These are phyloP conservation scores for Physeter macrocephalus DNA, from an alignment of 2,113 vertebrate species.

Conservation along the genomic window DNA sequence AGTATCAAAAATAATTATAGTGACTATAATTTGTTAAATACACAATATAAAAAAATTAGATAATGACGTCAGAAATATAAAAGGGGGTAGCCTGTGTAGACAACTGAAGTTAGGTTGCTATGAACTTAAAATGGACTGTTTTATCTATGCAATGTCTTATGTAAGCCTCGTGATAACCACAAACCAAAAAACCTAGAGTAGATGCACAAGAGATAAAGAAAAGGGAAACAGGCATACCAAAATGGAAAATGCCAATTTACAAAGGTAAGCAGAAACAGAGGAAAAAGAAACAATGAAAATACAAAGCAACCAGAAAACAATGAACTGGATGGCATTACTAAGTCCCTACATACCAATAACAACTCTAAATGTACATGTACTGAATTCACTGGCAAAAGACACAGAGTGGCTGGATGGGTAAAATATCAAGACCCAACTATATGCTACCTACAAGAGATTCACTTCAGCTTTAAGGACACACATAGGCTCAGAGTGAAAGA, in stretches of 20 bases:
- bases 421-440: neutral
- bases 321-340: neutral
- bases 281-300: neutral
- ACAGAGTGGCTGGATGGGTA: neutral
- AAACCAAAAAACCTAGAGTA: neutral
- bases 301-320: neutral
- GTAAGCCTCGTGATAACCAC: neutral
- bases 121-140: neutral
- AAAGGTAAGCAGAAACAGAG: neutral
- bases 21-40: neutral
- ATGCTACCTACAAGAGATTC: neutral
- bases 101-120: neutral
- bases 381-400: neutral
- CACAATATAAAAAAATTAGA: neutral
- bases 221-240: neutral
- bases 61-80: neutral
- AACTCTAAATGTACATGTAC: neutral
- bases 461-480: neutral
- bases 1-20: neutral
- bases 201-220: neutral
- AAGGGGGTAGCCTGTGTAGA: neutral
- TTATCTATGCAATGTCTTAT: neutral
- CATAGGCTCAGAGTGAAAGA: neutral
- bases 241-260: neutral
- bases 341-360: neutral